Evolutionary conservation across 2,113 vertebrate species (phyloP).

Genomic region (Pomatostomus ruficeps): DNA sequence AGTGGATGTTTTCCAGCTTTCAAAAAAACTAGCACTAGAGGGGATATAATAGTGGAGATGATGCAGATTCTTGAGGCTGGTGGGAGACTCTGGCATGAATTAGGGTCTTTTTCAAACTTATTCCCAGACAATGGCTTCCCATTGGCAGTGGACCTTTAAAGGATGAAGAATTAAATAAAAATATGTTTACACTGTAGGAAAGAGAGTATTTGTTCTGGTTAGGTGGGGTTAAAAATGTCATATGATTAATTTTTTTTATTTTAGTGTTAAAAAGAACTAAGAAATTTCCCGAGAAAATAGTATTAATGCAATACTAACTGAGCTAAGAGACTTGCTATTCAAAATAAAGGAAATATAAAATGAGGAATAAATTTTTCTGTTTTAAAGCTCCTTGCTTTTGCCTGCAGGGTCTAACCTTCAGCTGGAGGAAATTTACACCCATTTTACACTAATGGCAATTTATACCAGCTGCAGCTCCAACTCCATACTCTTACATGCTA

Average conservation of each 20-base stretch:
- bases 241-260: neutral
- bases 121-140: constrained; percentile 1
- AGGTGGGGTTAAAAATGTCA: neutral
- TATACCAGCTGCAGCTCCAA: constrained; percentile 17
- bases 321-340: neutral
- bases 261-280: neutral
- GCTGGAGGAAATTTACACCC: constrained; percentile 54
- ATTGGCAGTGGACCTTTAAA: neutral
- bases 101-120: constrained; percentile 23
- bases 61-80: neutral
- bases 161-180: constrained; percentile 6
- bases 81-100: constrained; percentile 40
- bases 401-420: constrained; percentile 20
- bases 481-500: neutral
- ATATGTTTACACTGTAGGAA: neutral
- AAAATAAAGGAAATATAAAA: constrained; percentile 29
- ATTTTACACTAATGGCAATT: constrained; percentile 53
- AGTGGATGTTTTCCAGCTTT: constrained; percentile 25
- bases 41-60: constrained; percentile 10
- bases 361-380: neutral
- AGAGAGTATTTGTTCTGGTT: neutral
- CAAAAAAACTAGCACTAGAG: neutral
- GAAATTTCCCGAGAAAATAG: neutral
- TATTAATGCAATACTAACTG: neutral
- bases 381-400: neutral